Conservation (phyloP, 2,797 vertebrate genomes). For the Syngnathus acus region DNA sequence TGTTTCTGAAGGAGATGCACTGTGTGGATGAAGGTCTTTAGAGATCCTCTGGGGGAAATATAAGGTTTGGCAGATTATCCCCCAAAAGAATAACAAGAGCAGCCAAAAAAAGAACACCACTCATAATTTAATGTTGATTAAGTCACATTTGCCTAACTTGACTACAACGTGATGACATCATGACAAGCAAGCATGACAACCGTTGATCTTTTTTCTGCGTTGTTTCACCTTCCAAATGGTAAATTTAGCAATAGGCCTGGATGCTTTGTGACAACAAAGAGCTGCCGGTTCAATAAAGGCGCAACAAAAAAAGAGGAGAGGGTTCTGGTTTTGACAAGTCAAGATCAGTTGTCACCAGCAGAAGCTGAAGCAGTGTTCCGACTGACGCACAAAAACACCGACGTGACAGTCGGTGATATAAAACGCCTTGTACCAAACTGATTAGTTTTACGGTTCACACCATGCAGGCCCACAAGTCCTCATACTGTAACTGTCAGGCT, state of each 20-base stretch:
- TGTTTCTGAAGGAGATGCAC: slow-evolving; percentile 98
- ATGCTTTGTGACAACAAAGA: slow-evolving; percentile 63
- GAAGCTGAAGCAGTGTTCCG: slow-evolving; percentile 43
- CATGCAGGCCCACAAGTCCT: not conserved
- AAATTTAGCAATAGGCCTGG: slow-evolving; percentile 30
- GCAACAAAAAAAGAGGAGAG: slow-evolving; percentile 63
- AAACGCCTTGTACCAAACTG: not conserved
- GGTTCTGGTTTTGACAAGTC: slow-evolving; percentile 65
- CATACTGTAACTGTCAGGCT: not conserved
- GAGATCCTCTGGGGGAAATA: slow-evolving; percentile 77
- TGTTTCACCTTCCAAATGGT: not conserved
- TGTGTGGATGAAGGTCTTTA: slow-evolving; percentile 98
- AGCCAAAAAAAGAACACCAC: not conserved
- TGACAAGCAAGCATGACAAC: not conserved
- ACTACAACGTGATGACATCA: not conserved
- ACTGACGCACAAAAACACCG: not conserved
- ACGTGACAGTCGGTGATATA: not conserved
- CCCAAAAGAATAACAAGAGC: slow-evolving; percentile 4
- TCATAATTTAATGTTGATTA: no score
- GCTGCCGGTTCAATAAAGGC: slow-evolving; percentile 41
- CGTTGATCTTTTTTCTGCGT: not conserved
- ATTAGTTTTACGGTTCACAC: not conserved
- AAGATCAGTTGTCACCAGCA: slow-evolving; percentile 57
- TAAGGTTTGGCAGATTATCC: not conserved
- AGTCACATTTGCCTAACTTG: not conserved